Evolutionary conservation across 2,888 invertebrate genomes (phyloP), one percentile per base, ranked within the genome.

Genomic region (Eupithecia subfuscata): DNA sequence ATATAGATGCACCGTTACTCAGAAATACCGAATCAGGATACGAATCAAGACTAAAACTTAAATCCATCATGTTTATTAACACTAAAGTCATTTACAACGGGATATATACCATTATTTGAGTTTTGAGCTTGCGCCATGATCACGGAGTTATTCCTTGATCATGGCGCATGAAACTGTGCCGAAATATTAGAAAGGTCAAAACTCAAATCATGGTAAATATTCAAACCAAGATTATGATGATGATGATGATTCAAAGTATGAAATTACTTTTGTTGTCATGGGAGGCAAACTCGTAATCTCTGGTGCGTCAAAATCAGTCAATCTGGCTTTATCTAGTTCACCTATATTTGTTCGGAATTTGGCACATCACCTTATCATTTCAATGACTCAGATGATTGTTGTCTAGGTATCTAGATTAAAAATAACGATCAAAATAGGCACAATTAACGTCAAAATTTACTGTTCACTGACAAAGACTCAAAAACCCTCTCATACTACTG

Each of bases 341-440:
- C 63, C 30, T 63, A 63, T 16, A 30, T 63, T 30, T 30, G 25
- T 16, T 30, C 7, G 25, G 16, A 63, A 63, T 63, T 63, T 63
- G 14, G 63, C 63, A 63, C 63, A 16, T 63, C 22, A 63, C 30
- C 63, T 63, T 63, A 63, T 63, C 63, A 18, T 48, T 48, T 48
- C 18, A 48, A 48, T 48, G 48, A 60, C 6, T 60, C 60, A 14
- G 2, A 60, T 14, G 7, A 6, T 25, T 6, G 22, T 30, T 63
- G 63, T 30, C 48, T 48, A 12, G 48, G 7, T 30, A 22, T 63
- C 63, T 4, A 63, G 60, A 22, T 60, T 22, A 12, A 60, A 56
- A 25, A 25, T 25, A 5, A 45, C 45, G 6, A 45, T 45, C 7
- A 48, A 48, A 48, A 48, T 18, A 63, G 4, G 11, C 22, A 52